Evolutionary conservation across 2,113 vertebrate genomes (phyloP).

Genomic region (Amblyopsis rosae): DNA sequence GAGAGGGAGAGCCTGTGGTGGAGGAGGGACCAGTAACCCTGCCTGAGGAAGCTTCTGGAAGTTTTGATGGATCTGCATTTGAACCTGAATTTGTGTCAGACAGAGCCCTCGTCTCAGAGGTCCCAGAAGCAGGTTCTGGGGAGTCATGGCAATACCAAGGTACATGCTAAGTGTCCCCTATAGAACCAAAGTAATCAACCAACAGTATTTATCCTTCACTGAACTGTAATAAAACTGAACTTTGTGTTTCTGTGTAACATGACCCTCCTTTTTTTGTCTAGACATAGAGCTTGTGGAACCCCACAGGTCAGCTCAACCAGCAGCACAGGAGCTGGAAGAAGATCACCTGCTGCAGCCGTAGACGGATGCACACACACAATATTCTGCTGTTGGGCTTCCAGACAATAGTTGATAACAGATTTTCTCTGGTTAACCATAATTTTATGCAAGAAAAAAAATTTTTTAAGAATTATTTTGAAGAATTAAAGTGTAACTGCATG

Average conservation of each 20-base stretch:
- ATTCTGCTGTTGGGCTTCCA: no score
- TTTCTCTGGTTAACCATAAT: slow-evolving; percentile 5
- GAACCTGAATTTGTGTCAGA: slow-evolving; percentile 5
- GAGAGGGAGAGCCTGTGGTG: slow-evolving; percentile 47
- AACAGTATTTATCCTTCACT: no score
- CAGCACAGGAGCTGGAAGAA: no score
- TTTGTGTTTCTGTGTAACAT: no score
- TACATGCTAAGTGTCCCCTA: background rate
- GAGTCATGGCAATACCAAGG: background rate
- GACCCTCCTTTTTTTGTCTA: no score
- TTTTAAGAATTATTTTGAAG: no score
- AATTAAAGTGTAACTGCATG: background rate
- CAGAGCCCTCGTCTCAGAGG: slow-evolving; percentile 41
- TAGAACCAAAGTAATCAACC: no score
- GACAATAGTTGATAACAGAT: slow-evolving; percentile 32
- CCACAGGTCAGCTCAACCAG: no score
- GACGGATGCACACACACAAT: no score
- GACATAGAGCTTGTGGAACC: no score
- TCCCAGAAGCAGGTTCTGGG: slow-evolving; percentile 7
- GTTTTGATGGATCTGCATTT: slow-evolving; percentile 50
- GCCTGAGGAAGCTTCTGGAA: slow-evolving; percentile 49
- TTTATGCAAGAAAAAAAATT: slow-evolving; percentile 15
- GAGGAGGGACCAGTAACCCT: background rate
- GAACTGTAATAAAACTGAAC: no score
- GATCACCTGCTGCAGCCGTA: no score